These are phyloP conservation scores for Atractosteus spatula DNA, from an alignment of 2,113 vertebrate genomes.

Conservation along the genomic window DNA sequence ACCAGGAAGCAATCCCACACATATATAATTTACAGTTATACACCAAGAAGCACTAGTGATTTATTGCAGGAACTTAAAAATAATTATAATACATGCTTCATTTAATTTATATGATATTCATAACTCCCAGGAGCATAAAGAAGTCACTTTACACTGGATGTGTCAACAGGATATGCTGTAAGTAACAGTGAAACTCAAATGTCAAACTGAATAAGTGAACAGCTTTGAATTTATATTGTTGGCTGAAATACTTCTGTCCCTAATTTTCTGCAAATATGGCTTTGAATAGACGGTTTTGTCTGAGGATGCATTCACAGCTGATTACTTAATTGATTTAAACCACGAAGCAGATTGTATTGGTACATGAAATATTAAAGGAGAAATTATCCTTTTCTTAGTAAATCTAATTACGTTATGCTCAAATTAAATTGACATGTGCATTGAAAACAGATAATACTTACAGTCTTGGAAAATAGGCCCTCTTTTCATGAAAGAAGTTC, in stretches of 20 bases:
- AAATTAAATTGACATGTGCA: slow-evolving; percentile 25
- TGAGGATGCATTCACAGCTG: slow-evolving; percentile 1
- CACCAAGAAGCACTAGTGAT: slow-evolving; percentile 24
- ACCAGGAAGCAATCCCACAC: slow-evolving; percentile 42
- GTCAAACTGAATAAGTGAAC: slow-evolving; percentile 34
- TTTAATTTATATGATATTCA: no score
- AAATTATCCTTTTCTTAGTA: slow-evolving; percentile 29
- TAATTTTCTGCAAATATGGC: slow-evolving; percentile 8
- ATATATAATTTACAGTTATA: slow-evolving; percentile 55
- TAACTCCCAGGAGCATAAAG: no score
- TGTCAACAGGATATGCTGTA: slow-evolving; percentile 9
- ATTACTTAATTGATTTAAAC: slow-evolving; percentile 38
- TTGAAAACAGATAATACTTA: slow-evolving; percentile 14
- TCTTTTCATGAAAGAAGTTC: neutral
- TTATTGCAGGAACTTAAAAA: neutral
- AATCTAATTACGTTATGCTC: slow-evolving; percentile 31
- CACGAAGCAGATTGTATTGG: slow-evolving; percentile 36
- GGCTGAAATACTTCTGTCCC: no score
- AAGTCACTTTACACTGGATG: no score
- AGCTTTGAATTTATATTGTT: no score
- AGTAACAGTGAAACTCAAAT: neutral
- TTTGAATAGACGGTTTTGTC: slow-evolving; percentile 12
- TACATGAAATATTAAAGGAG: slow-evolving; percentile 31
- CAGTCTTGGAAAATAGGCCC: neutral
- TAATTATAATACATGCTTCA: neutral